Conservation (phyloP, 2,113 vertebrate genomes). For the Oriolus oriolus region DNA sequence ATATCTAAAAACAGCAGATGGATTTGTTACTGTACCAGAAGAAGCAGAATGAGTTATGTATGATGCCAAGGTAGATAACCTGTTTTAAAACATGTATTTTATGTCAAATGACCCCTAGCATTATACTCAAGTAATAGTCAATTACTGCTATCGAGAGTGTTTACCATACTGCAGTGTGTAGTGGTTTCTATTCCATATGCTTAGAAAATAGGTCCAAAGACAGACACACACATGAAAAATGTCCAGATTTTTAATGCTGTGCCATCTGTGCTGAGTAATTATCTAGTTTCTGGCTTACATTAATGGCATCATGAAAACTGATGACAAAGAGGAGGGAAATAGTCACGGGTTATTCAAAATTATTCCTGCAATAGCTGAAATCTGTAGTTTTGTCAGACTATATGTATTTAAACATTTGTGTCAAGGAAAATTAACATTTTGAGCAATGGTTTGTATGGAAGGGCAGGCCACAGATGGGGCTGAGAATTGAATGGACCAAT, state of each 20-base stretch:
- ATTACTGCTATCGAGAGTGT: background rate
- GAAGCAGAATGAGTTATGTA: background rate
- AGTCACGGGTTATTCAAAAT: background rate
- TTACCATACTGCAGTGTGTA: background rate
- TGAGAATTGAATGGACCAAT: background rate
- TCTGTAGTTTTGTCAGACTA: background rate
- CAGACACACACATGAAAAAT: background rate
- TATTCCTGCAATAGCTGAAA: background rate
- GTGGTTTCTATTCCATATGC: background rate
- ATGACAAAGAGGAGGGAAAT: background rate
- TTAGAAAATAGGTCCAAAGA: background rate
- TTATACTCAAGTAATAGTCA: background rate
- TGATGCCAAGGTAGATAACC: background rate
- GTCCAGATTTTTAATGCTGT: background rate
- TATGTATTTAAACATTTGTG: background rate
- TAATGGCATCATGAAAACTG: background rate
- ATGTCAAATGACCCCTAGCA: background rate
- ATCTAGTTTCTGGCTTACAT: background rate
- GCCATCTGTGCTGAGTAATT: background rate
- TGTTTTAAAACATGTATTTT: background rate
- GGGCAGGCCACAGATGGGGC: background rate
- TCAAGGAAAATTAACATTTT: background rate
- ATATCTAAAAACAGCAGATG: background rate
- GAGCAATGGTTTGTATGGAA: background rate
- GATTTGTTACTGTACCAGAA: background rate